These are phyloP conservation scores for Drosophila paulistorum DNA, from an alignment of 1,140 invertebrate genomes.

Conservation along the genomic window DNA sequence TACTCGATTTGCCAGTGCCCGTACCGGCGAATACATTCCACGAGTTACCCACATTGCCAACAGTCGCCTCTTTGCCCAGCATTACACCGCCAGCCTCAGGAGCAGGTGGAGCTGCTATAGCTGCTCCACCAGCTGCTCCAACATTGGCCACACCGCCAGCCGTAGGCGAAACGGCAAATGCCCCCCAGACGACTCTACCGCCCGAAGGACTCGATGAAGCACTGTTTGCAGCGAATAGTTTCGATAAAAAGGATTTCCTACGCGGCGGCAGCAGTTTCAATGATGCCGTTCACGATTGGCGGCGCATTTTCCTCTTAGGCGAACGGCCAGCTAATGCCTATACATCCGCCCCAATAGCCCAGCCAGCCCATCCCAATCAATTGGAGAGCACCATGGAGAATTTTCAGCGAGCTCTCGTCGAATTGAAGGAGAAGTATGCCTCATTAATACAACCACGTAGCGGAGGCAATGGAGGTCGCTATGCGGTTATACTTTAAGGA, in stretches of 20 bases:
- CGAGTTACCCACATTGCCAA: conserved; percentile 39
- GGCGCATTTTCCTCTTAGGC: conserved; percentile 57
- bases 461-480: conserved; percentile 38
- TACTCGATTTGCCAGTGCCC: conserved; percentile 39
- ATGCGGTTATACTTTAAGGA: conserved; percentile 52
- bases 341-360: background rate
- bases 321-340: conserved; percentile 29
- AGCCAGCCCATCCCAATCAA: conserved; percentile 31
- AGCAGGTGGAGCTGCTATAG: too few relatives aligned
- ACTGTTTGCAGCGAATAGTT: conserved; percentile 36
- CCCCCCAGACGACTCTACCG: conserved; percentile 19
- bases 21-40: conserved; percentile 11
- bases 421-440: conserved; percentile 66
- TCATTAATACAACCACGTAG: conserved; percentile 48
- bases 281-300: conserved; percentile 58
- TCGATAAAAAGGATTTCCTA: conserved; percentile 46
- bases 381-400: conserved; percentile 65
- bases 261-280: conserved; percentile 29
- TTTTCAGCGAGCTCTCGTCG: conserved; percentile 60
- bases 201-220: conserved; percentile 51
- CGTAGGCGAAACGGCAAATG: background rate
- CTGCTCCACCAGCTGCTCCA: conserved; percentile 14
- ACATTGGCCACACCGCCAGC: conserved; percentile 29
- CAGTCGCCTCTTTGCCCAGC: conserved; percentile 36
- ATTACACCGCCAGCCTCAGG: conserved; percentile 45